phyloP scores from a whole-genome alignment of 2,888 invertebrate genomes.

The Chesias legatella region DNA sequence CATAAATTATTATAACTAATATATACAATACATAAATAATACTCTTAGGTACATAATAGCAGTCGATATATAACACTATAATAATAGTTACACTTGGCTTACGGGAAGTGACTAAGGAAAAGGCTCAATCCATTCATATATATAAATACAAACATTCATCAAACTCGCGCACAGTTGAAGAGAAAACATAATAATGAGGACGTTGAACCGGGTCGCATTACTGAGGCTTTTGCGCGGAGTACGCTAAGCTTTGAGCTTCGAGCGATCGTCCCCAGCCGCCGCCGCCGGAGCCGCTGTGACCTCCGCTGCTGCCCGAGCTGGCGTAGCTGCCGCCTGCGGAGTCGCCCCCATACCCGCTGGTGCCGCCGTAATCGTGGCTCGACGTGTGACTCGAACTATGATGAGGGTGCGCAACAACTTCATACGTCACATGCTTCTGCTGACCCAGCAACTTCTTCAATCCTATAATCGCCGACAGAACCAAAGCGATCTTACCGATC shows the following conservation, averaged over 20 bases:
- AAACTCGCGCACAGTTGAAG: conserved; percentile 53
- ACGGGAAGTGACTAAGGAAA: conserved; percentile 35
- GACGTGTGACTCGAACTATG: conserved; percentile 85
- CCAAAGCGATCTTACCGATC: conserved; percentile 91
- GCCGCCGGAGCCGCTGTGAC: conserved; percentile 73
- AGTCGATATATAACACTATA: conserved; percentile 21
- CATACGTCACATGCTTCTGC: conserved; percentile 93
- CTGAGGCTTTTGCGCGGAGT: conserved; percentile 86
- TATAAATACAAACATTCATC: conserved; percentile 58
- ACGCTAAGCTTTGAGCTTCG: conserved; percentile 89
- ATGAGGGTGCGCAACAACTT: conserved; percentile 92
- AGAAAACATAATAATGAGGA: conserved; percentile 66
- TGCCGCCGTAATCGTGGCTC: conserved; percentile 82
- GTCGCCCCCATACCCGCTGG: conserved; percentile 83
- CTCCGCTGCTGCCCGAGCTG: conserved; percentile 64
- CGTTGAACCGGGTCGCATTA: conserved; percentile 59
- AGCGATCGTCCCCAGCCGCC: conserved; percentile 88
- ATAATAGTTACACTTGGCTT: conserved; percentile 34
- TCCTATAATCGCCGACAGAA: conserved; percentile 90
- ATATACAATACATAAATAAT: conserved; percentile 42
- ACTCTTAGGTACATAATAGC: conserved; percentile 27
- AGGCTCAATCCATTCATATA: conserved; percentile 43
- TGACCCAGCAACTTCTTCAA: conserved; percentile 90
- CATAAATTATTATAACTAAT: conserved; percentile 38
- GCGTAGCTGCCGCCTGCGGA: conserved; percentile 77